Conservation (phyloP, 2,113 vertebrate genomes). For the Fulica atra region DNA sequence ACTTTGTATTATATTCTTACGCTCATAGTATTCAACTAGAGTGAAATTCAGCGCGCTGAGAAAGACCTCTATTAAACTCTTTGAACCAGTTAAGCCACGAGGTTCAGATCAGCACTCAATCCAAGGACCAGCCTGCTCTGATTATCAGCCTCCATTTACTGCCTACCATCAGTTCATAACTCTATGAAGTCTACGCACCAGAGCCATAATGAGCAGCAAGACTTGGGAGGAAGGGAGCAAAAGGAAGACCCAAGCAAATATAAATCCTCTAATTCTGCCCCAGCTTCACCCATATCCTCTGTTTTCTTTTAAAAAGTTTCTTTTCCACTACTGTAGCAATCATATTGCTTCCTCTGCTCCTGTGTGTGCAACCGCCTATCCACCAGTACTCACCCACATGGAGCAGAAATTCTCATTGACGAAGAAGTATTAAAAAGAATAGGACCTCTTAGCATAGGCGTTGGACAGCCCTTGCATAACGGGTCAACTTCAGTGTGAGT, state of each 20-base stretch:
- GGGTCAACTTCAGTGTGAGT: background rate
- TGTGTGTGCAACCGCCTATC: fast-evolving
- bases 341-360: background rate
- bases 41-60: background rate
- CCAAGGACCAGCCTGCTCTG: background rate
- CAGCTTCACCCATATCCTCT: fast-evolving
- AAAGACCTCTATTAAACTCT: background rate
- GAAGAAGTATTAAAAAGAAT: background rate
- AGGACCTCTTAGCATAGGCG: background rate
- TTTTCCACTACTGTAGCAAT: background rate
- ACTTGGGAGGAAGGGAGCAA: background rate
- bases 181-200: background rate
- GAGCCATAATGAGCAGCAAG: background rate
- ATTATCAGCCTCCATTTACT: background rate
- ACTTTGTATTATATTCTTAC: background rate
- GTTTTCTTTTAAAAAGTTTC: background rate
- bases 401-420: background rate
- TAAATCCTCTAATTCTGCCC: background rate
- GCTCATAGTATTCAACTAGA: background rate
- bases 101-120: background rate
- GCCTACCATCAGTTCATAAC: background rate
- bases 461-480: background rate
- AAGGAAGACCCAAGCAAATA: background rate
- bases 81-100: background rate
- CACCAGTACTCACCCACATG: fast-evolving